Evolutionary conservation across 2,888 invertebrate genomes (phyloP).

Genomic region (Cataglyphis albicans): DNA sequence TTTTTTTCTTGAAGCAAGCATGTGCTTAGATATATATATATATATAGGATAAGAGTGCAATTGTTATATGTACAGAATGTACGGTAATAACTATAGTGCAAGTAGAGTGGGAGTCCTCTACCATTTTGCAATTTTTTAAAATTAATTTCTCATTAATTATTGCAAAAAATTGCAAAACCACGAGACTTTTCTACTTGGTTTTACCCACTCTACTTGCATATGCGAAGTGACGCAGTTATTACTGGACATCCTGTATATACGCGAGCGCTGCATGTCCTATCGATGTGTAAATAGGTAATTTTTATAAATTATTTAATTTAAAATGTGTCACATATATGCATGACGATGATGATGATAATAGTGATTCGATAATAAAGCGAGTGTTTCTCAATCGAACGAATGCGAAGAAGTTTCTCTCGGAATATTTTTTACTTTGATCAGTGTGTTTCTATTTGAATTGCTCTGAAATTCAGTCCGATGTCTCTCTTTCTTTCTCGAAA

Average conservation of each 20-base stretch:
- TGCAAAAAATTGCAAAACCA: no score
- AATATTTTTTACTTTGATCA: slow-evolving; percentile 59
- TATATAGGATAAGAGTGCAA: slow-evolving; percentile 72
- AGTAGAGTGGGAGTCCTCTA: no score
- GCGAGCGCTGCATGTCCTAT: slow-evolving; percentile 82
- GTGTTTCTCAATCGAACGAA: slow-evolving; percentile 66
- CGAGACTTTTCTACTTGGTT: no score
- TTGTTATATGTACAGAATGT: slow-evolving; percentile 63
- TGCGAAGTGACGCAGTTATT: no score
- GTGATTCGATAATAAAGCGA: slow-evolving; percentile 64
- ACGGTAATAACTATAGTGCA: no score
- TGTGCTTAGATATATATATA: slow-evolving; percentile 75
- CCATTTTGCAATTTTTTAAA: no score
- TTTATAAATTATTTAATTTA: slow-evolving; percentile 84
- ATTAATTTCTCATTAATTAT: no score
- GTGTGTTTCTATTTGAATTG: slow-evolving; percentile 30
- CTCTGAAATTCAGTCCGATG: not conserved
- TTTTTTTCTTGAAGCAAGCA: slow-evolving; percentile 73
- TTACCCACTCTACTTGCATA: no score
- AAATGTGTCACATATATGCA: slow-evolving; percentile 23
- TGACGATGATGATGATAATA: slow-evolving; percentile 44
- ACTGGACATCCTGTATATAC: slow-evolving; percentile 33
- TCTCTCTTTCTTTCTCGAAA: not conserved
- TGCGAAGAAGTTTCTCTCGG: slow-evolving; percentile 56
- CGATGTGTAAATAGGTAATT: slow-evolving; percentile 85